Base-by-base conservation (phyloP, 2,888 invertebrate species). In the Eristalis arbustorum region DNA sequence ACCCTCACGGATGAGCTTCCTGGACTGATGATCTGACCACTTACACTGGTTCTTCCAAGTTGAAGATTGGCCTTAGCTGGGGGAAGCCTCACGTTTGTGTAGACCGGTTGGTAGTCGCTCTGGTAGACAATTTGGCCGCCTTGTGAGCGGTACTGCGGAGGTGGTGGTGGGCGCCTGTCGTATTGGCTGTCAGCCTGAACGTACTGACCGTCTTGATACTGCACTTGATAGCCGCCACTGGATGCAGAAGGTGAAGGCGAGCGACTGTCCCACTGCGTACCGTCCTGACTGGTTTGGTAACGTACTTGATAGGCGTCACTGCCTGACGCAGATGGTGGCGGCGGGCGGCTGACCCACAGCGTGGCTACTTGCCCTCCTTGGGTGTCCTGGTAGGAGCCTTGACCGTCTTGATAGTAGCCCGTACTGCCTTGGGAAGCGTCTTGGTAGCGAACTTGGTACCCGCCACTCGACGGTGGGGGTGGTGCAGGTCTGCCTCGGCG, bases 121-220 rank as follows among this genome's bases (percentile, higher is more conserved):
- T 72, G 71, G 34, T 71, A 78, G 3, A 62, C 40, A 11, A 37
- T 34, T 59, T 72, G 72, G 31, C 71, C 40, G 23, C 11, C 25
- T 1, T 42, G 42, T 14, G 49, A 1, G 49, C 49, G 49, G 18
- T 49, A 49, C 18, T 18, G 49, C n/a, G 18, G 6, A 1, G 49
- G 49, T 4, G 49, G 49, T 6, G 18, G 49, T 8, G n/a, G 18
- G 18, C 18, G 49, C 2, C 8, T 18, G 18, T 49, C 18, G 49
- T 49, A 42, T n/a, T 42, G 42, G 6, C 42, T 42, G n/a, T 14
- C 18, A 0, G 18, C 8, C 2, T 37, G 37, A 18, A 8, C 49
- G n/a, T 8, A 18, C 49, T 49, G 49, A 49, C 18, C 18, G 25
- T 28, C 59, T 31, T 62, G 62, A n/a, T 42, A 72, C 49, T 42